Percentiles rank a stretch among this genome's conserved stretches.
These are phyloP conservation scores for Eclectus roratus DNA, from an alignment of 2,113 vertebrate genomes.

Conservation along the genomic window DNA sequence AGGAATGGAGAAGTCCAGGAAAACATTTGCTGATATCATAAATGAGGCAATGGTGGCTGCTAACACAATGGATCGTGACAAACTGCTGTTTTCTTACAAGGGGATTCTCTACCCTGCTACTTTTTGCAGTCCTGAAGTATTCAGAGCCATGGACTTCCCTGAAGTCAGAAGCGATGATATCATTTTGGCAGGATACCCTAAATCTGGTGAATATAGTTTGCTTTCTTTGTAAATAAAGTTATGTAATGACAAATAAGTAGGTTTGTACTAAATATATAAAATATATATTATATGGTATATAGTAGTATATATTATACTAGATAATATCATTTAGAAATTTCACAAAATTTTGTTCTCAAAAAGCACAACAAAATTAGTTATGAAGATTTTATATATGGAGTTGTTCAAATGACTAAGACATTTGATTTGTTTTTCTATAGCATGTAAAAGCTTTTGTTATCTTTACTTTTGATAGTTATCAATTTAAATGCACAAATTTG, in stretches of 20 bases:
- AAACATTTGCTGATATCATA: accelerated
- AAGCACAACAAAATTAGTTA: neutral
- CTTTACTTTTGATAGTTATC: neutral
- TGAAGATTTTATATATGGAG: neutral
- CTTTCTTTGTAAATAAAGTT: neutral
- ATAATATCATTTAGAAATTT: neutral
- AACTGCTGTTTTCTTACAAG: constrained; percentile 26
- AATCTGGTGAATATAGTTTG: constrained; percentile 16
- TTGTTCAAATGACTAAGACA: neutral
- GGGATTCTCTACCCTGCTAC: neutral
- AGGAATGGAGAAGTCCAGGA: constrained; percentile 5
- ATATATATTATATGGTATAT: accelerated
- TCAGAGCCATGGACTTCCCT: constrained; percentile 31
- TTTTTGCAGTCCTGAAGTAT: neutral
- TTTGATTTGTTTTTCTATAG: neutral
- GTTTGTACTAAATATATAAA: neutral
- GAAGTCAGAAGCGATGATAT: constrained; percentile 51
- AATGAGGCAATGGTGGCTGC: neutral
- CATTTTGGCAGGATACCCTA: constrained; percentile 33
- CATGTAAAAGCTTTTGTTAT: neutral
- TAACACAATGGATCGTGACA: neutral
- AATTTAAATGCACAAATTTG: neutral
- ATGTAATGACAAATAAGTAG: neutral
- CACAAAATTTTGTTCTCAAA: neutral
- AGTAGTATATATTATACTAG: neutral